Percentiles rank a stretch among this genome's conserved stretches.
Conservation (phyloP, 30 jellyfish, hydroid and myxozoan genomes). For the Aurelia sp. region DNA sequence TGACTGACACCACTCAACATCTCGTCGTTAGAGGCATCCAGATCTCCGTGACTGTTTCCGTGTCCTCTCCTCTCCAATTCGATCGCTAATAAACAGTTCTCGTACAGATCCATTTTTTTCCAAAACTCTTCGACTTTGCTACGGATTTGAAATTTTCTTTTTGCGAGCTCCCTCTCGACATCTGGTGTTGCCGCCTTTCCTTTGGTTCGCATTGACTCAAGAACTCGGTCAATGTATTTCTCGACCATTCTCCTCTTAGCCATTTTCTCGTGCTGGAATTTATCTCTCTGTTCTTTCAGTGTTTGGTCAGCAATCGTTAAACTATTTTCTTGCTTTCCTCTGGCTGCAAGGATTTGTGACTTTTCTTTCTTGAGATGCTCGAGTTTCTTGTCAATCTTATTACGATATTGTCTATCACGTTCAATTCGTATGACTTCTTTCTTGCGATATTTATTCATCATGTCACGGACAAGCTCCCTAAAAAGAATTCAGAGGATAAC, state of each 20-base stretch:
- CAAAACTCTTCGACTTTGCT: slow-evolving; percentile 88
- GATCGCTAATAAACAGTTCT: slow-evolving; percentile 63
- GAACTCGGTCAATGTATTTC: slow-evolving; percentile 38
- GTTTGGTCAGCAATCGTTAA: slow-evolving; percentile 11
- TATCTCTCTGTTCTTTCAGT: slow-evolving; percentile 49
- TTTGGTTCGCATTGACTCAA: slow-evolving; percentile 48
- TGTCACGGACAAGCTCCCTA: slow-evolving; percentile 67
- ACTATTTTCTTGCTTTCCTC: slow-evolving; percentile 11
- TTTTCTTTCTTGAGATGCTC: slow-evolving; percentile 31
- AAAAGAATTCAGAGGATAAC: neutral
- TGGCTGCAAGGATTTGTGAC: slow-evolving; percentile 22
- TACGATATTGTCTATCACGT: slow-evolving; percentile 38
- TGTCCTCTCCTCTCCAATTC: slow-evolving; percentile 67
- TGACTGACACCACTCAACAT: neutral
- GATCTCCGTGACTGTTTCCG: neutral
- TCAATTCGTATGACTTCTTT: slow-evolving; percentile 77
- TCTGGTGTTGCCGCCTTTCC: slow-evolving; percentile 23
- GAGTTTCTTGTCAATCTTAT: slow-evolving; percentile 43
- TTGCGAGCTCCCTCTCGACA: slow-evolving; percentile 61
- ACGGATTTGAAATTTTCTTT: slow-evolving; percentile 70
- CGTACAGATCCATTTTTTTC: slow-evolving; percentile 95
- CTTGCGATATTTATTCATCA: slow-evolving; percentile 77
- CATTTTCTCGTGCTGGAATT: slow-evolving; percentile 56
- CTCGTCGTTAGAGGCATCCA: slow-evolving; percentile 1
- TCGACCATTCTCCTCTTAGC: slow-evolving; percentile 65